Evolutionary conservation across 2,113 vertebrate species (phyloP), one percentile per base, ranked within the genome.

Genomic region (Cyanistes caeruleus): DNA sequence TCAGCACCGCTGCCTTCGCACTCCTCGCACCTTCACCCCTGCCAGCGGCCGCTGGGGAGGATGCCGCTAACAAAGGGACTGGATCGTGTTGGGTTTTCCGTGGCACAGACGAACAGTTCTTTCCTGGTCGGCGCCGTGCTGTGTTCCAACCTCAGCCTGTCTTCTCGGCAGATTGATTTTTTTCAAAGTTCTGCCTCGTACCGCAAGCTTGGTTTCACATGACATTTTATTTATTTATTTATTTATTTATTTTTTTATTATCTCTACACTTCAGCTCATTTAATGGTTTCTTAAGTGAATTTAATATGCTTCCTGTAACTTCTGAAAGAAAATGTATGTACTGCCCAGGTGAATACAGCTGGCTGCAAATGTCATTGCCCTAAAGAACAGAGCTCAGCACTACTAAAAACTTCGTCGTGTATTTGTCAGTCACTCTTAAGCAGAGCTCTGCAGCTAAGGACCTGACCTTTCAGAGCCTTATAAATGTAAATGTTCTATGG

Each of bases 31-130:
- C 46, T 2, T 10, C 7, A 2, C 5, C 30, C 23, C 25, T 2
- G 3, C 33, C 3, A 1, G 9, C 56, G 11, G 2, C 25, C 19
- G 30, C 11, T 24, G 1, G 0, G 1, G 70, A 12, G 33, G 69
- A 30, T 2, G 74, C 30, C 10, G 62, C 56, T 43, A 27, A 93
- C 84, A 96, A 93, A 93, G 90, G 60, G 65, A 35, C 8, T 5
- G 51, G 13, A 10, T 13, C 13, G 12, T 0, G 17, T 3, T 3
- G 16, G 41, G 10, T 74, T 65, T 41, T 2, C 11, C 15, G 21
- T 14, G 81, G 60, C 69, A 10, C 59, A 13, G 4, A 10, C 15
- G 12, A 55, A 1, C 30, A 0, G 2, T 4, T 10, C 41, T 69
- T 21, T 27, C 23, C 48, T 8, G n/a, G 4, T 58, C 65, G 4